Conservation (phyloP, 2,797 vertebrate species). For the Siniperca scherzeri region DNA sequence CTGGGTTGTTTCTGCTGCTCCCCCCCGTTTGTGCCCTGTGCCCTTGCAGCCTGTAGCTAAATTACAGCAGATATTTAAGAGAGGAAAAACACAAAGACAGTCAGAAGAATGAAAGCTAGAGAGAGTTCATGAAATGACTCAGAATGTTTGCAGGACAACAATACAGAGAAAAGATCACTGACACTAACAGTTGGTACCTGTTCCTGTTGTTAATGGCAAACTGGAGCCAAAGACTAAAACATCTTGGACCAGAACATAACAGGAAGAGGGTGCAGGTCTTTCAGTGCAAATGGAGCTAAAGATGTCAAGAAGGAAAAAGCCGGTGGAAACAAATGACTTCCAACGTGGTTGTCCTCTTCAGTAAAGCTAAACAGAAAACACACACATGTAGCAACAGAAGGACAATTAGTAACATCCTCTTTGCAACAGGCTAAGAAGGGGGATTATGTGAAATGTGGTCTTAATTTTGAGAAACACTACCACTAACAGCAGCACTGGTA, state of each 20-base stretch:
- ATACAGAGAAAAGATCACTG: not conserved
- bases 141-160: not conserved
- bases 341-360: conserved; percentile 30
- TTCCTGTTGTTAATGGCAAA: not conserved
- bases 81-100: conserved; percentile 12
- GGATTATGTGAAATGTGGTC: conserved; percentile 54
- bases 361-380: conserved; percentile 33
- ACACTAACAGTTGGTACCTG: conserved; percentile 22
- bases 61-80: conserved; percentile 57
- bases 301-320: conserved; percentile 20
- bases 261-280: conserved; percentile 1
- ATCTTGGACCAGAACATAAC: conserved; percentile 4
- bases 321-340: conserved; percentile 41
- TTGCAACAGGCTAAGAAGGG: conserved; percentile 19
- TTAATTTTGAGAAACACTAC: conserved; percentile 44
- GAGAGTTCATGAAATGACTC: conserved; percentile 17
- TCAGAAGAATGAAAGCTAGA: conserved; percentile 14
- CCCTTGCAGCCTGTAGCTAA: conserved; percentile 53
- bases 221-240: conserved; percentile 4
- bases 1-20: conserved; percentile 59
- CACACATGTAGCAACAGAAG: conserved; percentile 36
- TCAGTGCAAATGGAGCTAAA: not conserved
- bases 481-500: conserved; percentile 37
- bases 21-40: not conserved
- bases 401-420: conserved; percentile 57